Conservation (phyloP, 2,888 invertebrate genomes). For the Drosophila prostipennis region DNA sequence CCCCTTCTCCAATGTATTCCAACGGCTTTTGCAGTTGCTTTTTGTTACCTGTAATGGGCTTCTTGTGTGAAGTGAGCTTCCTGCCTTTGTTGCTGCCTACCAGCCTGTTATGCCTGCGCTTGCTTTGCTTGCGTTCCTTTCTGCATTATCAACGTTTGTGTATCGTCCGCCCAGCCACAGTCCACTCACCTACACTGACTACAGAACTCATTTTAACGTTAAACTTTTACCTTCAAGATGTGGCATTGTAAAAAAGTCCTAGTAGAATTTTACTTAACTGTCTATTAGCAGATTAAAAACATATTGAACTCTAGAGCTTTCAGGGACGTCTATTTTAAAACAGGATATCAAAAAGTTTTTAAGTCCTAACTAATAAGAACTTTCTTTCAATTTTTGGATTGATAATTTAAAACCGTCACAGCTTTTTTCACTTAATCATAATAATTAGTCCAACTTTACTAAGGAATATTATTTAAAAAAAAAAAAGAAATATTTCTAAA, state of each 20-base stretch:
- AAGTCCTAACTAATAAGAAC: no score
- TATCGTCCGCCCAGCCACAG: constrained; percentile 58
- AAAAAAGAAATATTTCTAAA: no score
- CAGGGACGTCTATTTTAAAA: no score
- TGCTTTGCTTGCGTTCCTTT: constrained; percentile 34
- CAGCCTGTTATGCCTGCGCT: constrained; percentile 37
- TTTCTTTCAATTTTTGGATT: no score
- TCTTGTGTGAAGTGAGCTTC: not conserved
- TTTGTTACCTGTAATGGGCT: constrained; percentile 4
- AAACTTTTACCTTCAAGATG: no score
- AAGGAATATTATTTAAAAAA: no score
- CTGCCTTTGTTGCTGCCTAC: constrained; percentile 37
- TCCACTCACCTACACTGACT: constrained; percentile 15
- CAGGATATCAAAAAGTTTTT: no score
- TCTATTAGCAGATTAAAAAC: not conserved
- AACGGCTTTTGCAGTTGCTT: constrained; percentile 45
- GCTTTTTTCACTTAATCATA: no score
- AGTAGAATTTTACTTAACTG: not conserved
- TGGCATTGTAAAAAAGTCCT: not conserved
- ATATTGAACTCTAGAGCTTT: not conserved
- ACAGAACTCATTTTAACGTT: not conserved
- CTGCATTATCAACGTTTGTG: constrained; percentile 60
- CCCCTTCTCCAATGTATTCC: constrained; percentile 58
- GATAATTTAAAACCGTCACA: no score
- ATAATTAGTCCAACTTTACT: no score